Evolutionary conservation across 2,888 invertebrate species (phyloP).

Genomic region (Oasisia sp.): DNA sequence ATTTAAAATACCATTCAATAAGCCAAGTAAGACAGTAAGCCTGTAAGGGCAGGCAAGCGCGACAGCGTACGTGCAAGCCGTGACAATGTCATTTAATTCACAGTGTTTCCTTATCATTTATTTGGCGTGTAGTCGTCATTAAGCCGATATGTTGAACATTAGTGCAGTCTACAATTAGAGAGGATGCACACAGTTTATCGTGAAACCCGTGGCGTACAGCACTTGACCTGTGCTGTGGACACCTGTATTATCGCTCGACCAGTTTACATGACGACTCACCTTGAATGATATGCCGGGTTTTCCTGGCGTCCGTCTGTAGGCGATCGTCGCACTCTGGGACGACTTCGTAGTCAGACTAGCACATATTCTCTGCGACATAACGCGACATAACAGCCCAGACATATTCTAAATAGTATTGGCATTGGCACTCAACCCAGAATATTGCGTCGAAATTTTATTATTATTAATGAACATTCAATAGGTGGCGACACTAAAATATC

Average conservation of each 20-base stretch:
- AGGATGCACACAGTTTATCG: neutral
- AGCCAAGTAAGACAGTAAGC: no score
- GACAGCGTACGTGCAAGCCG: neutral
- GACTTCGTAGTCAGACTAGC: neutral
- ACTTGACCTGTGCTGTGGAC: neutral
- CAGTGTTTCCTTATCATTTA: neutral
- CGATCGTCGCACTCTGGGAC: neutral
- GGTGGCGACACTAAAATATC: no score
- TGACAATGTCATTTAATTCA: neutral
- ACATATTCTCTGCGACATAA: constrained; percentile 13
- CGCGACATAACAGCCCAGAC: neutral
- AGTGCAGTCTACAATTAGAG: neutral
- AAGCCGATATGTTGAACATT: neutral
- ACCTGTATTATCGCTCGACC: neutral
- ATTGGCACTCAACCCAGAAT: neutral
- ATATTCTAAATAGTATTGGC: neutral
- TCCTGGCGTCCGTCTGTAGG: neutral
- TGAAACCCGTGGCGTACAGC: neutral
- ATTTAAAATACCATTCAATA: no score
- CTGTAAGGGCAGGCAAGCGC: no score
- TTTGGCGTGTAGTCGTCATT: neutral
- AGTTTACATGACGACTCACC: neutral
- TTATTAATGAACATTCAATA: no score
- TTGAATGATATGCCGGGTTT: neutral
- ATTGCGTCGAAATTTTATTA: neutral